Percentiles rank a stretch among this genome's conserved stretches.
Evolutionary conservation across 2,797 vertebrate genomes (phyloP).

Genomic region (Myotis daubentonii): DNA sequence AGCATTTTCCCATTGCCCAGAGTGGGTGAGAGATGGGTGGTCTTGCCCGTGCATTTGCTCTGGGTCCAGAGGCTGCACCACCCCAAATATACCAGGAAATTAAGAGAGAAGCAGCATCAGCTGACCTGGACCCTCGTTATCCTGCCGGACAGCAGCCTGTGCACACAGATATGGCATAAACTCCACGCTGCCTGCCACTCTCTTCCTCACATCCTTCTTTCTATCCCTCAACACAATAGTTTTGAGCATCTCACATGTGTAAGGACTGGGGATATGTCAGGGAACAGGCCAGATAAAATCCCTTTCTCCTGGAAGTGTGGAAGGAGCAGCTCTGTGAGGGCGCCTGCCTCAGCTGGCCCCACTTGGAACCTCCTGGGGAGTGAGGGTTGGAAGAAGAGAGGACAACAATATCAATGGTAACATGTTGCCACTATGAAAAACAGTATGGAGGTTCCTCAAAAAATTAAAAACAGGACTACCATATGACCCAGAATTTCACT

Average conservation of each 20-base stretch:
- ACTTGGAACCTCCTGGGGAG: not conserved
- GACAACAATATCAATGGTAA: not conserved
- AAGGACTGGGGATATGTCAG: not conserved
- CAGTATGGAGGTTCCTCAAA: not conserved
- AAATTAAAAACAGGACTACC: not conserved
- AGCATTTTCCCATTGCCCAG: not conserved
- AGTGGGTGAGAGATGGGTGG: not conserved
- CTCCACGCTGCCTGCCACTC: not conserved
- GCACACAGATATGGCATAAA: not conserved
- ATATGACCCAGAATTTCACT: not conserved
- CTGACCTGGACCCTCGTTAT: not conserved
- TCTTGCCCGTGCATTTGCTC: accelerated
- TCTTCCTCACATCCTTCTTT: not conserved
- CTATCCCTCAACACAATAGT: not conserved
- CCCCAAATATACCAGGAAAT: too few relatives aligned
- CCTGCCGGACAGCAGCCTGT: not conserved
- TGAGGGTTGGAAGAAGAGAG: not conserved
- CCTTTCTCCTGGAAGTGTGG: not conserved
- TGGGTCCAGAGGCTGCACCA: not conserved
- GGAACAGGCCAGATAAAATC: not conserved
- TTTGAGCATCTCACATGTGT: not conserved
- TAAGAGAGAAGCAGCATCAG: not conserved
- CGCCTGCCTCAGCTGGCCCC: not conserved
- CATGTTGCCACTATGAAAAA: not conserved
- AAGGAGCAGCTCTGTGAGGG: not conserved